Evolutionary conservation across 37 sponge, comb jelly and placozoan species (phyloP), one percentile per base, ranked within the genome.

Genomic region (Oscarella lobularis): DNA sequence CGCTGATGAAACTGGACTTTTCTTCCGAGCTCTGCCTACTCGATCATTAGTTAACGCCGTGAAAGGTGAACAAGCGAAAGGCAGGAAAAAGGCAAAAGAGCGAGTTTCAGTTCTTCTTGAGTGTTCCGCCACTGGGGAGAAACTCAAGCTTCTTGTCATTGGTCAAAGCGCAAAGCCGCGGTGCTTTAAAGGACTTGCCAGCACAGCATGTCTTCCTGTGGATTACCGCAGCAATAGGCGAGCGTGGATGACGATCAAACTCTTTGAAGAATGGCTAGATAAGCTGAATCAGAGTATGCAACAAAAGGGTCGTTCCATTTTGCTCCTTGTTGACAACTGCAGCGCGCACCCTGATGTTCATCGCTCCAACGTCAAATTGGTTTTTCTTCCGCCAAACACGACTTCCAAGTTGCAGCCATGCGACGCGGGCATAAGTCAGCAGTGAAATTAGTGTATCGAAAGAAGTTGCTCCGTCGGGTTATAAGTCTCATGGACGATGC

Each of bases 1-100:
- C 37, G 75, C 75, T 2, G 81, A 80, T 35, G 74, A 80, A 35
- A 80, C 81, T 2, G 81, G 81, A 9, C 65, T 80, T 30, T 80
- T 80, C 66, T 75, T 38, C 70, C 33, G 81, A 5, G 74, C 81
- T 75, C 67, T 80, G 37, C 81, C 74, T 74, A 75, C 35, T 9
- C 3, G 38, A 27, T 80, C 81, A 40, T n/a, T 80, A 33, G 65
- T 41, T 41, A n/a, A n/a, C n/a, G n/a, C n/a, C n/a, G 81, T 80
- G 3, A 40, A 40, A 80, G 74, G 74, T 30, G 66, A 33, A 2
- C 9, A 72, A 31, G 65, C 65, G 6, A 67, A 68, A 37, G 39
- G 73, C 3, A 31, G 80, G 35, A 79, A 33, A 33, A 37, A 79
- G 40, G 37, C 66, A 37, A 80, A 80, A 2, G 81, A 80, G 6